A percentile compares a stretch with the other conserved stretches of the same genome.
phyloP scores from a whole-genome alignment of 2,797 vertebrate genomes.

The Enteromius fasciolatus region DNA sequence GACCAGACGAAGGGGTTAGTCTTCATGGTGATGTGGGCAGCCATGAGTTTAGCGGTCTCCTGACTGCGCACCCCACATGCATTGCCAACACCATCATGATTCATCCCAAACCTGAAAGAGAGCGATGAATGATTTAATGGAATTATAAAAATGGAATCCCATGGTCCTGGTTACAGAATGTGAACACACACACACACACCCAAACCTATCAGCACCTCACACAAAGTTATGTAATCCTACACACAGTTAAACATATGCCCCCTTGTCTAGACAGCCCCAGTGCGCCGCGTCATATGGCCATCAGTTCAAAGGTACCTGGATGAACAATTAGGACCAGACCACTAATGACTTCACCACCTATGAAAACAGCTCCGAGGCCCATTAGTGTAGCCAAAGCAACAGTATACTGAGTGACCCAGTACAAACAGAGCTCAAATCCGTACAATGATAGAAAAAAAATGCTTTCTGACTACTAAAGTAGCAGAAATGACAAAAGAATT shows the following conservation, averaged over 20 bases:
- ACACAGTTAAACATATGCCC: conserved; percentile 47
- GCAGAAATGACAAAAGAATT: conserved; percentile 45
- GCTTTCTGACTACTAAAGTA: conserved; percentile 48
- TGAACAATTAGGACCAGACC: conserved; percentile 57
- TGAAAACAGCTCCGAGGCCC: conserved; percentile 46
- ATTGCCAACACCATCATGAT: conserved; percentile 96
- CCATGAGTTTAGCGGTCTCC: conserved; percentile 98
- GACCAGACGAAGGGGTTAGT: conserved; percentile 99
- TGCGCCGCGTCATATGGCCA: conserved; percentile 22
- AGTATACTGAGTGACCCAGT: conserved; percentile 54
- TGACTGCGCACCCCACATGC: conserved; percentile 91
- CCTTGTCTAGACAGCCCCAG: conserved; percentile 53
- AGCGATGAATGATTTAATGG: conserved; percentile 16
- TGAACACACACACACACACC: neutral
- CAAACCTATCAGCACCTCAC: conserved; percentile 38
- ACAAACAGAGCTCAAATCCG: conserved; percentile 46
- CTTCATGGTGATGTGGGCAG: conserved; percentile 98
- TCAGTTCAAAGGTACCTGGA: conserved; percentile 60
- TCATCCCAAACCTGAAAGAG: conserved; percentile 92
- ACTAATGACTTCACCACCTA: conserved; percentile 70
- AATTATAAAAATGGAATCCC: conserved; percentile 23
- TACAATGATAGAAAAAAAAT: conserved; percentile 20
- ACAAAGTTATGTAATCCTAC: conserved; percentile 45
- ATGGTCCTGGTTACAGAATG: conserved; percentile 15
- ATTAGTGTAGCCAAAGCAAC: conserved; percentile 46